Conservation (phyloP, 2,113 vertebrate genomes). For the Platanista minor region DNA sequence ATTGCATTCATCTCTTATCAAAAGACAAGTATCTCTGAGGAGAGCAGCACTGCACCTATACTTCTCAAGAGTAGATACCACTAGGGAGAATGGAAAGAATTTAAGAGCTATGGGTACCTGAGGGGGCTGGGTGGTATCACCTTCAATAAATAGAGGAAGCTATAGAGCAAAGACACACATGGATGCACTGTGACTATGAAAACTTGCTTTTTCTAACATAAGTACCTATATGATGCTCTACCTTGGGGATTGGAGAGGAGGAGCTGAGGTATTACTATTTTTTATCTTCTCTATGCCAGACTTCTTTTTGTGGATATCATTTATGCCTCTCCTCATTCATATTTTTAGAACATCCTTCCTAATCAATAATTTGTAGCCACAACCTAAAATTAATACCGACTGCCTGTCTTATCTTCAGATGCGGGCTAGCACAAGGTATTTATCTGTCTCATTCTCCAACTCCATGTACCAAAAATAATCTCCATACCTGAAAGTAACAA, state of each 20-base stretch:
- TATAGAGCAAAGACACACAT: not conserved
- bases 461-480: not conserved
- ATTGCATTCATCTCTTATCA: not conserved
- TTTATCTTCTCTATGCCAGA: not conserved
- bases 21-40: not conserved
- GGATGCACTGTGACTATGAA: not conserved
- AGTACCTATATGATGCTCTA: not conserved
- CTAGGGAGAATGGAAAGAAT: not conserved
- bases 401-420: not conserved
- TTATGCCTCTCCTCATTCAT: not conserved
- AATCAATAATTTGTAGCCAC: conserved; percentile 19
- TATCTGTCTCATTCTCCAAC: not conserved
- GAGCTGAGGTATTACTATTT: not conserved
- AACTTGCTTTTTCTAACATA: not conserved
- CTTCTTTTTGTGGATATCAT: not conserved
- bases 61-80: not conserved
- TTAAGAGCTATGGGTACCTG: not conserved
- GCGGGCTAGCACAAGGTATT: not conserved
- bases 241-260: not conserved
- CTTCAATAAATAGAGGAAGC: not conserved
- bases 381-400: not conserved
- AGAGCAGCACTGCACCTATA: not conserved
- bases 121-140: not conserved
- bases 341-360: not conserved
- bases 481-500: conserved; percentile 19